Base-by-base conservation (phyloP, 1,140 invertebrate species). In the Drosophila santomea region DNA sequence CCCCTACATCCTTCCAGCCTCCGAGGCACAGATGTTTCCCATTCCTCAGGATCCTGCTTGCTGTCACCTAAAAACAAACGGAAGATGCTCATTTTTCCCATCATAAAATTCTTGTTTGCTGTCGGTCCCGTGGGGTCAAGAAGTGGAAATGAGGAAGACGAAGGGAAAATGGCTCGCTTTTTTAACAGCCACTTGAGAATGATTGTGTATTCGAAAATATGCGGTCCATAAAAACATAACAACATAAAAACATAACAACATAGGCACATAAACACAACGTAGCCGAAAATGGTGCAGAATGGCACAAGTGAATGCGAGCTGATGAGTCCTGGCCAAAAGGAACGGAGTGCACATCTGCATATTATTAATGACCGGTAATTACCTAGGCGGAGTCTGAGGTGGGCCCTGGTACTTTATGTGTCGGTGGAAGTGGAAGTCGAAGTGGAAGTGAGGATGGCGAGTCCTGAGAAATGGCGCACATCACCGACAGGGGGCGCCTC, bases 281-380 rank as follows among this genome's bases (percentile, higher is more conserved):
- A 78, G 73, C 79, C 56, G 60, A 76, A 83, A 88, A 69, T 52
- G 66, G 36, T 74, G 60, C 47, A 66, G 51, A 55, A 78, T 64
- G 66, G 76, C 66, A 59, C 64, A 68, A 73, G 74, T 82, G 74
- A 81, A 75, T 68, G 35, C 35, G 69, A 78, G 80, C 51, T 57
- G 51, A 57, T 39, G 63, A 14, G 17, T 36, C 32, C 28, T 20
- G 32, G 28, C 15, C 12, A 23, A 47, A 23, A 12, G 15, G 52
- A 41, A 56, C 28, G 51, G 52, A 59, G 57, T 52, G 72, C 84
- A 73, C 83, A 88, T 88, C 83, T 88, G 83, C 83, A 88, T 88
- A 88, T 88, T 88, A 88, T 88, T 88, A 88, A 88, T 89, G 83
- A 74, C 84, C 83, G 84, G 83, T 88, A 88, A 88, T 88, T 88